Evolutionary conservation across 1,140 invertebrate species (phyloP), one percentile per base, ranked within the genome.

Genomic region (Wasmannia auropunctata): DNA sequence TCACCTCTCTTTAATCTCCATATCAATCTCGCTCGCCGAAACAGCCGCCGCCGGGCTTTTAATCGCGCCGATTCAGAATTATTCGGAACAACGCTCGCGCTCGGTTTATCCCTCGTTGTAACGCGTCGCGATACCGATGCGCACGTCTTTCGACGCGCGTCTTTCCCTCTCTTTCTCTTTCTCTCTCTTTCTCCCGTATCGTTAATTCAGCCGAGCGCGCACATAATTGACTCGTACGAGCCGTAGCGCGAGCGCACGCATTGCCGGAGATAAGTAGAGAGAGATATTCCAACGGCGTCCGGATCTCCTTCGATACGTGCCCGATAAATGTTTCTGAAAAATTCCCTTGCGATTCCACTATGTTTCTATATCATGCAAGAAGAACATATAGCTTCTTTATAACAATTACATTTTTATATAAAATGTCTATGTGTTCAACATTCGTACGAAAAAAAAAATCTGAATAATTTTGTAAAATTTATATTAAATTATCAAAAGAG

Each of bases 1-100:
- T 67, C 28, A 46, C 76, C 62, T 49, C 54, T 69, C 69, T 88
- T 88, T 88, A 90, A 92, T 91, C 90, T 92, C 88, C 90, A 92
- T 92, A 91, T 92, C 89, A 92, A 91, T 92, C 87, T 87, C 85
- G 75, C 85, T 83, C 87, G 87, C 86, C 84, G 88, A 43, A 43
- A 43, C 63, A 37, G 11, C 37, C 79, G 80, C 60, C 28, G 34
- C 72, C 77, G 83, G 85, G 51, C 79, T 90, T 84, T 86, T 75
- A 84, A 90, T 86, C 80, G 86, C 80, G 56, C 80, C 88, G 89
- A 90, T 89, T 89, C 75, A 62, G 75, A 89, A 87, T 87, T 81
- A 76, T 89, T 75, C 74, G 65, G 70, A 56, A 54, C 72, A 49
- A 40, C 54, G 22, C 69, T 63, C 67, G 49, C n/a, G 16, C 6